These are phyloP conservation scores for Meloidogyne hapla DNA, from an alignment of 1,140 invertebrate genomes.

Conservation along the genomic window DNA sequence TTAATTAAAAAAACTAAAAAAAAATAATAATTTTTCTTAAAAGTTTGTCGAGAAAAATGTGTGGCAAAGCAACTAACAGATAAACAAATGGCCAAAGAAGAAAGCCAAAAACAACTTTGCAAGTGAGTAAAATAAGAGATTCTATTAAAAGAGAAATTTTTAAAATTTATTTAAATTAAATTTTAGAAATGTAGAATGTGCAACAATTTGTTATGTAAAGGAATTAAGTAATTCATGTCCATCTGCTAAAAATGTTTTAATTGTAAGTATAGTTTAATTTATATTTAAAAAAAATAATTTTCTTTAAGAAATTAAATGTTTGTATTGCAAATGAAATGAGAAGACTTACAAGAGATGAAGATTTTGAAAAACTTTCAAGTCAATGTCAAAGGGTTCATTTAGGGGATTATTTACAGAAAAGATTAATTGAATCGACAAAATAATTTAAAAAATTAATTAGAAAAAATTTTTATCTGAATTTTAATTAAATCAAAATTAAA, in stretches of 20 bases:
- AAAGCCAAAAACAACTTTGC: slow-evolving; percentile 55
- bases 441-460: neutral
- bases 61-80: slow-evolving; percentile 35
- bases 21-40: neutral
- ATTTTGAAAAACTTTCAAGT: slow-evolving; percentile 26
- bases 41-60: slow-evolving; percentile 49
- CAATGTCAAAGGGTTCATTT: slow-evolving; percentile 45
- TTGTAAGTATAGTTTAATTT: slow-evolving; percentile 38
- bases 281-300: neutral
- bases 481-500: neutral
- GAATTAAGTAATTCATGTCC: slow-evolving; percentile 51
- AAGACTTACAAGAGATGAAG: slow-evolving; percentile 38
- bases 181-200: slow-evolving; percentile 53
- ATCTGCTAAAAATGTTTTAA: slow-evolving; percentile 43
- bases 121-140: slow-evolving; percentile 33
- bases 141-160: slow-evolving; percentile 3
- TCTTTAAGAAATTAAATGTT: slow-evolving; percentile 38
- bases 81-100: slow-evolving; percentile 43
- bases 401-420: slow-evolving; percentile 30
- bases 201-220: slow-evolving; percentile 57
- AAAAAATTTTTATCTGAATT: neutral
- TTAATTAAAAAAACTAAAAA: neutral
- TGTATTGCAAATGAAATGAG: slow-evolving; percentile 52
- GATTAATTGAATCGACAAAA: slow-evolving; percentile 19
- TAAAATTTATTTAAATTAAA: neutral